Percentiles rank a stretch among this genome's conserved stretches.
These are phyloP conservation scores for Meleagris gallopavo DNA, from an alignment of 2,113 vertebrate species.

Conservation along the genomic window DNA sequence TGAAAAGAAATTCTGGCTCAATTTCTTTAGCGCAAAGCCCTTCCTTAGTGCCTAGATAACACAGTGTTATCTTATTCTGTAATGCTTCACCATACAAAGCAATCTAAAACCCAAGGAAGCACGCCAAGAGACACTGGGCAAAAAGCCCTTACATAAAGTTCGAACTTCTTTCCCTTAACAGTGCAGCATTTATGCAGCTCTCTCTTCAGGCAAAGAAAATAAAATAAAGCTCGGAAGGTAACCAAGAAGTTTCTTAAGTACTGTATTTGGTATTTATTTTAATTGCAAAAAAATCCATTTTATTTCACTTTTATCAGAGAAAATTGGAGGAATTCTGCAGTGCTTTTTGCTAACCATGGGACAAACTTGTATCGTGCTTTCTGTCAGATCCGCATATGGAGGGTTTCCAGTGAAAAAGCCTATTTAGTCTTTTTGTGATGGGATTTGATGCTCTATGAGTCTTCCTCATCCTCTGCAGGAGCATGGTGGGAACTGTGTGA, in stretches of 20 bases:
- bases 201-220: slow-evolving; percentile 46
- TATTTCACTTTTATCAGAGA: not conserved
- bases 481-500: not conserved
- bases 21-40: slow-evolving; percentile 25
- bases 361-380: not conserved
- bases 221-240: slow-evolving; percentile 41
- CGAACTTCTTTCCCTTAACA: slow-evolving; percentile 38
- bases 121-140: slow-evolving; percentile 48
- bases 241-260: not conserved
- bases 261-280: slow-evolving; percentile 23
- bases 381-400: not conserved
- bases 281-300: not conserved
- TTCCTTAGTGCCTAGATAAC: slow-evolving; percentile 39
- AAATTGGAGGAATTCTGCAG: not conserved
- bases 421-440: not conserved
- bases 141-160: slow-evolving; percentile 61
- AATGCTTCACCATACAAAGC: slow-evolving; percentile 50
- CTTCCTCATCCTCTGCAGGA: not conserved
- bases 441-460: fast-evolving
- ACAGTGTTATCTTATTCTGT: slow-evolving; percentile 61
- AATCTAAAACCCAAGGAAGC: slow-evolving; percentile 54
- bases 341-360: not conserved
- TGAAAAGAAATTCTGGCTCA: slow-evolving; percentile 55
- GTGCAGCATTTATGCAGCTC: slow-evolving; percentile 25
- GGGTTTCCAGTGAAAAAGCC: not conserved